Base-by-base conservation (phyloP, 2,888 invertebrate species). In the Caenorhabditis plicata region DNA sequence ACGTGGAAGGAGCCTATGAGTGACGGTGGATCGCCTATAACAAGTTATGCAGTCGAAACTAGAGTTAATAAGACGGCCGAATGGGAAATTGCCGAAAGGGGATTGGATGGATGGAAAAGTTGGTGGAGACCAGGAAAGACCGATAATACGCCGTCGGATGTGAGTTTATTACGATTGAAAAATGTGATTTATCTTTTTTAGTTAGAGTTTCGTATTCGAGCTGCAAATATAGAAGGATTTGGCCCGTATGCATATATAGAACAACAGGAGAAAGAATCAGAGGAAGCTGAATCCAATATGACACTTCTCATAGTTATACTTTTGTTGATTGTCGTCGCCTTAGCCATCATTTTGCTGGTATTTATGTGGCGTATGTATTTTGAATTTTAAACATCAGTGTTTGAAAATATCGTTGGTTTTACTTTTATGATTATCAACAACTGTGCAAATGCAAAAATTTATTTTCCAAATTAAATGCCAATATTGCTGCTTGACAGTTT, bases 71-170 rank as follows among this genome's bases (percentile, higher is more conserved):
- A 64, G 29, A 74, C 78, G 2, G 56, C 75, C 1, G 79, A 79
- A 33, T 79, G 79, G 79, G 77, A 79, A 45, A 79, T 80, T 25
- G 78, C 78, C 15, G 79, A 79, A 31, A 33, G 78, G 9, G 78
- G 78, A 4, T 48, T 78, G 29, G 74, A 75, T 40, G 69, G 71
- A 2, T 70, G 72, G 60, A 64, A 68, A 39, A 33, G 68, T 25
- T 70, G 68, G 64, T 76, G 76, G 73, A 55, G 74, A 43, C 70
- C 73, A 4, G 66, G 64, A 2, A 65, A 65, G 42, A 50, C 68
- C 15, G 60, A 68, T 35, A 54, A 39, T 13, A 27, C 45, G 17
- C 54, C 49, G 38, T 39, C 47, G 32, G 44, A 33, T 38, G 35
- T 8, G 13, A 39, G 4, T 9, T 4, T 7, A 4, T 39, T 4